These are phyloP conservation scores for Ceyx margarethae DNA, from an alignment of 2,113 vertebrate species.

Conservation along the genomic window DNA sequence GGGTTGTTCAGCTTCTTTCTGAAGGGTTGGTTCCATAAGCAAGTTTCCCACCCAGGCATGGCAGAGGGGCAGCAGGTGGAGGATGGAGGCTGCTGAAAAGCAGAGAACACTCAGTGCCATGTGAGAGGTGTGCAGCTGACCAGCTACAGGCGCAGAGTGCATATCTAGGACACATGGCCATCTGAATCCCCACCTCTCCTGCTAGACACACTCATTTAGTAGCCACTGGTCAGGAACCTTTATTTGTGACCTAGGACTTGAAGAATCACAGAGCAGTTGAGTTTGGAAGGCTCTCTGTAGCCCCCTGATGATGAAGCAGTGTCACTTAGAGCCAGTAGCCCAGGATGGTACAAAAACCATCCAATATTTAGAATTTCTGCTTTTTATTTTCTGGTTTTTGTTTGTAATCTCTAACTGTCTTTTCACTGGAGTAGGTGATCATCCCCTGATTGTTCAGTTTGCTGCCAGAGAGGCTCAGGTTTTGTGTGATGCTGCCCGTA, in stretches of 20 bases:
- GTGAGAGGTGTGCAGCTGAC: not conserved
- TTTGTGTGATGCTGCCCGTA: slow-evolving; percentile 87
- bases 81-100: not conserved
- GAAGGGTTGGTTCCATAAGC: not conserved
- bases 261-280: not conserved
- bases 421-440: slow-evolving; percentile 81
- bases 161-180: not conserved
- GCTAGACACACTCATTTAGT: not conserved
- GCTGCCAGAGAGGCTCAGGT: slow-evolving; percentile 90
- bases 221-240: not conserved
- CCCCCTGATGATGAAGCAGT: not conserved
- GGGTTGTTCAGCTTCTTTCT: not conserved
- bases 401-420: slow-evolving; percentile 2
- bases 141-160: not conserved
- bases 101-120: not conserved
- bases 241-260: not conserved
- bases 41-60: not conserved
- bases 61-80: not conserved
- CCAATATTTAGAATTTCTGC: not conserved
- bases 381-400: not conserved
- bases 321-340: not conserved
- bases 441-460: slow-evolving; percentile 93
- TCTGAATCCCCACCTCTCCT: not conserved
- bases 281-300: not conserved
- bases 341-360: no score